A percentile compares a stretch with the other conserved stretches of the same genome.
Conservation (phyloP, 1,140 invertebrate genomes). For the Drosophila seguyi region DNA sequence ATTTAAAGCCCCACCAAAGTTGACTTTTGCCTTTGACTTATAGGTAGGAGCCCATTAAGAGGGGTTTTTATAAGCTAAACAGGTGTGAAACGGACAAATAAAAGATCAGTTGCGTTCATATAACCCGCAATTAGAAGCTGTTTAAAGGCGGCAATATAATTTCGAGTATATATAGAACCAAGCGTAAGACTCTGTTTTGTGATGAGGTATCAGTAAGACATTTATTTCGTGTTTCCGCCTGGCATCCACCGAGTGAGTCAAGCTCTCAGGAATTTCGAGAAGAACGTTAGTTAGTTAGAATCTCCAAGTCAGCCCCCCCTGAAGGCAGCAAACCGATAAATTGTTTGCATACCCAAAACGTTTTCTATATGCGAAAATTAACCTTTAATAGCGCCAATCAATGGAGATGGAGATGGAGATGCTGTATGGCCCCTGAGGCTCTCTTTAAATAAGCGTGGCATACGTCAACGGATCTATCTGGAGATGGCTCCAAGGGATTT, state of each 20-base stretch:
- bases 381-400: slow-evolving; percentile 60
- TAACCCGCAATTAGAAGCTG: slow-evolving; percentile 35
- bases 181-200: slow-evolving; percentile 14
- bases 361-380: slow-evolving; percentile 45
- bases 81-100: slow-evolving; percentile 49
- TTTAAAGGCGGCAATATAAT: slow-evolving; percentile 4
- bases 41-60: slow-evolving; percentile 48
- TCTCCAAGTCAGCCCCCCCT: slow-evolving; percentile 1
- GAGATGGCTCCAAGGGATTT: slow-evolving; percentile 44
- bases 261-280: slow-evolving; percentile 29
- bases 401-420: slow-evolving; percentile 9
- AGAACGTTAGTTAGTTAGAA: slow-evolving; percentile 4
- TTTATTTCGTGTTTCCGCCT: slow-evolving; percentile 42
- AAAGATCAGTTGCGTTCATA: slow-evolving; percentile 48
- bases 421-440: slow-evolving; percentile 10
- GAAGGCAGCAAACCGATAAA: slow-evolving; percentile 26
- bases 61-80: slow-evolving; percentile 43
- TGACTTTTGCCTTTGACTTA: slow-evolving; percentile 38
- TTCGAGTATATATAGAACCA: slow-evolving; percentile 20
- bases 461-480: slow-evolving; percentile 48
- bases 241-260: slow-evolving; percentile 28
- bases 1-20: slow-evolving; percentile 29
- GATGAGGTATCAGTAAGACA: slow-evolving; percentile 30
- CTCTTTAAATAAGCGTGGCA: slow-evolving; percentile 48
- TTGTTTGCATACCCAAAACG: slow-evolving; percentile 37